Evolutionary conservation across 2,113 vertebrate species (phyloP).

Genomic region (Fukomys damarensis): DNA sequence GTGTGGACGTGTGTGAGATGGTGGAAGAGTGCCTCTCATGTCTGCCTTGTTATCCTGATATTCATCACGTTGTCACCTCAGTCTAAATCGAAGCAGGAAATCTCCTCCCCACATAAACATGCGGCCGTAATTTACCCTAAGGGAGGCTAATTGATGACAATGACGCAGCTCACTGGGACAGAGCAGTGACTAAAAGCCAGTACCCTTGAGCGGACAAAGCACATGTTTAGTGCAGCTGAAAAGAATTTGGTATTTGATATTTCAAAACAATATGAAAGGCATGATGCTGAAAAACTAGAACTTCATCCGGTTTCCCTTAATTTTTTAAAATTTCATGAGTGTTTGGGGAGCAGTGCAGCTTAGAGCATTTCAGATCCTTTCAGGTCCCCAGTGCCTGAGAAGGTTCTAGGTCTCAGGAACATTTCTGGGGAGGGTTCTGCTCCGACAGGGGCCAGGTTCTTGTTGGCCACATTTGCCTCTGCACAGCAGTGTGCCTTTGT

Average conservation of each 20-base stretch:
- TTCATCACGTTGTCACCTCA: conserved; percentile 62
- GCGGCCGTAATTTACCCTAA: conserved; percentile 37
- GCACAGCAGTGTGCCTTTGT: neutral
- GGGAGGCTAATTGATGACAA: conserved; percentile 10
- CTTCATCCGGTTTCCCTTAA: neutral
- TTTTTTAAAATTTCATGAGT: neutral
- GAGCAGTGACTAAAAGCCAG: neutral
- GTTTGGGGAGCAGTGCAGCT: neutral
- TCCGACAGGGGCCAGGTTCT: neutral
- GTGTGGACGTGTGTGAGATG: neutral
- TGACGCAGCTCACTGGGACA: neutral
- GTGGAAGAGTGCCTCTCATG: neutral
- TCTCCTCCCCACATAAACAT: conserved; percentile 11
- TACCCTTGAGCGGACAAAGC: neutral
- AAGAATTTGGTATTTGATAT: conserved; percentile 6
- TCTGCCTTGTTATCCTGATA: conserved; percentile 33
- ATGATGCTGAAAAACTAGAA: neutral
- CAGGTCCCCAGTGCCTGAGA: neutral
- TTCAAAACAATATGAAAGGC: neutral
- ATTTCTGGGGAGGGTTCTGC: neutral
- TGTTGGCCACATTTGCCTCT: neutral
- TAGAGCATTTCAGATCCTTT: neutral
- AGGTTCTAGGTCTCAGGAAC: neutral
- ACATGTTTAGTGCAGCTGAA: neutral
- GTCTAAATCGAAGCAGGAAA: conserved; percentile 65